A percentile compares a stretch with the other conserved stretches of the same genome.
These are phyloP conservation scores for Perca flavescens DNA, from an alignment of 2,113 vertebrate species.

Conservation along the genomic window DNA sequence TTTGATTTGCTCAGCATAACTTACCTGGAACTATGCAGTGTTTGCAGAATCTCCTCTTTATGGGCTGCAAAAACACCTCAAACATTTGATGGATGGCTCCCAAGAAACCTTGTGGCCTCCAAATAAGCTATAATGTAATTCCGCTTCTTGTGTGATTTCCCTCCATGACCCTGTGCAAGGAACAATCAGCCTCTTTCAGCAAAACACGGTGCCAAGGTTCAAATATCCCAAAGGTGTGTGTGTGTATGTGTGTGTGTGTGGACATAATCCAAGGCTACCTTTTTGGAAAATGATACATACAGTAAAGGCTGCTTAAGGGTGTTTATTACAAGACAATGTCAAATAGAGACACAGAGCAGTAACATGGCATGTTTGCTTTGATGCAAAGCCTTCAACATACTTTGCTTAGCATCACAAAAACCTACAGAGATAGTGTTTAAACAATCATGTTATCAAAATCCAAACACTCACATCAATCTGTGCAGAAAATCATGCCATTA, in stretches of 20 bases:
- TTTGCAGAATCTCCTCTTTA: conserved; percentile 72
- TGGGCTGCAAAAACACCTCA: conserved; percentile 58
- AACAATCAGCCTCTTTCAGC: conserved; percentile 79
- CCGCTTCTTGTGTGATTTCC: conserved; percentile 76
- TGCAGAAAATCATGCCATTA: not conserved
- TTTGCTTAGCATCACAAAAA: not conserved
- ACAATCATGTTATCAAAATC: not conserved
- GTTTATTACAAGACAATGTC: conserved; percentile 21
- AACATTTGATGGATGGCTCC: conserved; percentile 81
- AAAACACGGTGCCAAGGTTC: conserved; percentile 75
- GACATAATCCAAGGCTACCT: conserved; percentile 30
- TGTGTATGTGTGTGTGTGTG: too few species aligned
- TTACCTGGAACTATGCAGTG: conserved; percentile 65
- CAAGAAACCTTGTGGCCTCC: conserved; percentile 76
- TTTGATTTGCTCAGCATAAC: conserved; percentile 58
- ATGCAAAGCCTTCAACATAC: conserved; percentile 5
- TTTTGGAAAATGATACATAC: conserved; percentile 35
- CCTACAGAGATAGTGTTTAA: not conserved
- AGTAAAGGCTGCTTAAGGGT: conserved; percentile 20
- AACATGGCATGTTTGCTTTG: conserved; percentile 23
- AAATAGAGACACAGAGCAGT: not conserved
- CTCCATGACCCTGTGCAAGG: conserved; percentile 70
- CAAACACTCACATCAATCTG: not conserved
- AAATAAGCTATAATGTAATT: conserved; percentile 83
- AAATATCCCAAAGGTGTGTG: conserved; percentile 64